phyloP scores from a whole-genome alignment of 2,113 vertebrate species.

The Cryptomyrus ogoouensis region DNA sequence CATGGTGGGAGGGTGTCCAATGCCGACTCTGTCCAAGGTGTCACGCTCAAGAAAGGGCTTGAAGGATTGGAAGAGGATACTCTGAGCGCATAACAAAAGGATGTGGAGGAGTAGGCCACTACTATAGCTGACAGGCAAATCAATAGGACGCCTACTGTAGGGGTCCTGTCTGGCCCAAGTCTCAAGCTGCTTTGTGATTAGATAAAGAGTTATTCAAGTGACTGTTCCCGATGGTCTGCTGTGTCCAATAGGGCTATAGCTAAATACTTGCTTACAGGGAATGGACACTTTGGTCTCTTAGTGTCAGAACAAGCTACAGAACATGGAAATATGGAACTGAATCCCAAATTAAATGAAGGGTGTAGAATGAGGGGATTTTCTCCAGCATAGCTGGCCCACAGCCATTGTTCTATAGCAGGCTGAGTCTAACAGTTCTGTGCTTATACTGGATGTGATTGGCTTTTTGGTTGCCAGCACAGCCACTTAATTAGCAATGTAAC shows the following conservation, averaged over 20 bases:
- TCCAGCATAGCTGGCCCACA: neutral
- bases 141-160: constrained; percentile 15
- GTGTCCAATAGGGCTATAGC: neutral
- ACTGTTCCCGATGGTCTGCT: neutral
- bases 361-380: neutral
- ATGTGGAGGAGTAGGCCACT: neutral
- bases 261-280: neutral
- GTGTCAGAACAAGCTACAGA: neutral
- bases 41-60: neutral
- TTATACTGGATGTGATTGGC: neutral
- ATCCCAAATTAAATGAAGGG: neutral
- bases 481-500: neutral
- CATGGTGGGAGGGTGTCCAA: neutral
- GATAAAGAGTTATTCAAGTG: neutral
- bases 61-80: neutral
- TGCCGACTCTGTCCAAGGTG: neutral
- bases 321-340: neutral
- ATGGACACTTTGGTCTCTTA: neutral
- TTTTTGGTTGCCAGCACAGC: neutral
- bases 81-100: neutral
- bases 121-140: constrained; percentile 3
- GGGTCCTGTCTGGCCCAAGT: neutral
- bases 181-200: neutral
- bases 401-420: neutral
- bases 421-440: neutral